Base-by-base conservation (phyloP, 2,888 invertebrate genomes). In the Homarus gammarus region DNA sequence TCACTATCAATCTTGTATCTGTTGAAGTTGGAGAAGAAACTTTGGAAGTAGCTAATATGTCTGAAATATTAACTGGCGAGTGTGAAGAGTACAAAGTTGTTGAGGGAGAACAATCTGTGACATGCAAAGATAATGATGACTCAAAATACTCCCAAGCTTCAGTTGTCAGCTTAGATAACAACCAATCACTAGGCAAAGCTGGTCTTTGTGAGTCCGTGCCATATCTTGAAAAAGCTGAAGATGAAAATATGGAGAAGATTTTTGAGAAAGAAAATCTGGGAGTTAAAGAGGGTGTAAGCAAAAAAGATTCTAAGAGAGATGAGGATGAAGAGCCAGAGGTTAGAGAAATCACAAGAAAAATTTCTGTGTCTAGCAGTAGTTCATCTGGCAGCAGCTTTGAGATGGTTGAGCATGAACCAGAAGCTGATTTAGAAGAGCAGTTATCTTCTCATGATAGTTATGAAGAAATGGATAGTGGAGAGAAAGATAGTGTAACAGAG, bases 311-410 rank as follows among this genome's bases (percentile, higher is more conserved):
- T 27, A 6, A 64, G 27, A 8, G 31, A 49, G 75, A 77, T 33
- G 27, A 31, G 33, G 72, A 44, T 49, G 51, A n/a, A 36, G 51
- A 27, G 1, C 38, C 10, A 36, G 27, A 64, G 6, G 27, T 27
- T 64, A 64, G 27, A 27, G 64, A 64, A 5, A 27, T 64, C 2
- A n/a, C 64, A 64, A 64, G 64, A 27, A 64, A n/a, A 64, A 27
- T 64, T 3, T 64, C 64, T 64, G n/a, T 27, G 27, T 64, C 27
- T 33, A 86, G 85, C 78, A 84, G 84, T 38, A 86, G 85, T 68
- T 77, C 85, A 78, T 73, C 85, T 22, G 36, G 38, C 49, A 77
- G 84, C 31, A 84, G 83, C n/a, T 89, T 89, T 89, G 88, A 89
- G 36, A 89, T 89, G 88, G 88, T 89, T 22, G 87, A 87, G 33